phyloP scores from a whole-genome alignment of 64 coral and sea anemone genomes.

The Hydrozoanthus tunicans region DNA sequence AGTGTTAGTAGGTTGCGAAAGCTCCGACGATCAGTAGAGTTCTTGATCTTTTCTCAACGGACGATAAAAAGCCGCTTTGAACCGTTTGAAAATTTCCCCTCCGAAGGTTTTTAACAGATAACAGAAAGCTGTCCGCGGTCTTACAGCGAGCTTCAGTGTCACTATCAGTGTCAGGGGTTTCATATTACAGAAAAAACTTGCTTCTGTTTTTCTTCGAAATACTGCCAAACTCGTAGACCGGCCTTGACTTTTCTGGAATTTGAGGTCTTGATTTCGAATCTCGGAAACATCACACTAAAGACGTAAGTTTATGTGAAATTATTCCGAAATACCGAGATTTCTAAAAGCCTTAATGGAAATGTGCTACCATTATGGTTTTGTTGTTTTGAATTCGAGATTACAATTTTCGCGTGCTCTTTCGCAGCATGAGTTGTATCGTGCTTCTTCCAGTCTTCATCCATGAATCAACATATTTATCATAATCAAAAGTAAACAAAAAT shows the following conservation, averaged over 20 bases:
- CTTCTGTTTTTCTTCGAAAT: slow-evolving; percentile 26
- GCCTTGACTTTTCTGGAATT: slow-evolving; percentile 2
- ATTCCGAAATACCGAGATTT: neutral
- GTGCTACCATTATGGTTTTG: neutral
- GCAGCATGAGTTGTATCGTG: slow-evolving; percentile 32
- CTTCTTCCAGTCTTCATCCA: slow-evolving; percentile 38
- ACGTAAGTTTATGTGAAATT: neutral
- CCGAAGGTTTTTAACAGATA: slow-evolving; percentile 42
- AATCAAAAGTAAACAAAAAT: slow-evolving; percentile 85
- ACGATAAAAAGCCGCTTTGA: slow-evolving; percentile 30
- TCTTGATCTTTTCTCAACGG: slow-evolving; percentile 50
- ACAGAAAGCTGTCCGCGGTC: slow-evolving; percentile 15
- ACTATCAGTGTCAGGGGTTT: slow-evolving; percentile 18
- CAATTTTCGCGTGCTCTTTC: slow-evolving; percentile 54
- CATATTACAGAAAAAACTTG: slow-evolving; percentile 25
- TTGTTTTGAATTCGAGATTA: slow-evolving; percentile 21
- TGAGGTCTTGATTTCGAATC: neutral
- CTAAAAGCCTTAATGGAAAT: neutral
- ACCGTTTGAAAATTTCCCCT: slow-evolving; percentile 47
- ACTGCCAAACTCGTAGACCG: slow-evolving; percentile 25
- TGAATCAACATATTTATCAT: slow-evolving; percentile 62
- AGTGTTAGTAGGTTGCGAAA: neutral
- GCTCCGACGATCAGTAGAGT: neutral
- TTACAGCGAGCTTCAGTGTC: neutral
- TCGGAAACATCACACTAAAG: neutral